Percentiles rank a stretch among this genome's conserved stretches.
Conservation (phyloP, 2,113 vertebrate genomes). For the Oxyura jamaicensis region DNA sequence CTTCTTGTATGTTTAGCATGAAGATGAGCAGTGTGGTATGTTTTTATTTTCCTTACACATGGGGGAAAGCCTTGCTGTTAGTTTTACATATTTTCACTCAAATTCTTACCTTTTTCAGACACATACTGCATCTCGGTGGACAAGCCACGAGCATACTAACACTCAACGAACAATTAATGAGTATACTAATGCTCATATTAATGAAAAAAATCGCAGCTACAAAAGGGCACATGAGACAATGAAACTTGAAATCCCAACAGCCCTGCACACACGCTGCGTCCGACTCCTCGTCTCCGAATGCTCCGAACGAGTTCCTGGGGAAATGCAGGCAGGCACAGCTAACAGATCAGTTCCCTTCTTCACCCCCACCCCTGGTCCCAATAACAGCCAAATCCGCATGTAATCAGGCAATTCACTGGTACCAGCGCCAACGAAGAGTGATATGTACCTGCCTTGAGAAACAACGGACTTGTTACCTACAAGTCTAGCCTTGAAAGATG, state of each 20-base stretch:
- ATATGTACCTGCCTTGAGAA: background rate
- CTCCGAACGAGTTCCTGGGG: background rate
- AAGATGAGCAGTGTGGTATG: background rate
- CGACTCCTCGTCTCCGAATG: rapidly evolving
- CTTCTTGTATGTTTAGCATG: background rate
- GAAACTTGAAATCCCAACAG: background rate
- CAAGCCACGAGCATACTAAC: background rate
- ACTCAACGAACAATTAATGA: background rate
- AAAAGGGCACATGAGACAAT: background rate
- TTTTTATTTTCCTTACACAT: background rate
- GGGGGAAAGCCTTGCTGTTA: background rate
- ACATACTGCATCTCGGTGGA: background rate
- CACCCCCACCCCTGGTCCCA: background rate
- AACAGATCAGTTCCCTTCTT: background rate
- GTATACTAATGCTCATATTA: rapidly evolving
- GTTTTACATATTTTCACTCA: background rate
- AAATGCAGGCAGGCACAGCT: background rate
- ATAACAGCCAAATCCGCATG: background rate
- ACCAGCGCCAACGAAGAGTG: background rate
- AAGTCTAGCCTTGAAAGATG: background rate
- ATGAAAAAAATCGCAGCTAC: background rate
- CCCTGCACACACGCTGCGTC: background rate
- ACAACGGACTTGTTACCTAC: rapidly evolving
- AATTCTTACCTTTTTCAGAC: background rate
- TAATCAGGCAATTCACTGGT: too few relatives aligned